These are phyloP conservation scores for Drosophila melanocephala DNA, from an alignment of 2,888 invertebrate species.

Conservation along the genomic window DNA sequence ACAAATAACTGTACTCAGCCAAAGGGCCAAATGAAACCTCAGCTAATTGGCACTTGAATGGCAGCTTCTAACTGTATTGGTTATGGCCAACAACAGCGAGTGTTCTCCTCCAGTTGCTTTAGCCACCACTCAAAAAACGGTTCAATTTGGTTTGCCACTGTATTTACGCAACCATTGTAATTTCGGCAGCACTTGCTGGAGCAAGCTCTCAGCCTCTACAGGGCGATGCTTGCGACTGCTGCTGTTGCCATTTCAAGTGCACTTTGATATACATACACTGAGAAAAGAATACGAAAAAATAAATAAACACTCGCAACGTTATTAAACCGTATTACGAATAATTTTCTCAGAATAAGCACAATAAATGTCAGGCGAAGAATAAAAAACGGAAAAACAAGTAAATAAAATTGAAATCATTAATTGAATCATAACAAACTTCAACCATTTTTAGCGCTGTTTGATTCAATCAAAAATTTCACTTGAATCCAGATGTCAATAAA, in stretches of 20 bases:
- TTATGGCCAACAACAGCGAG: constrained; percentile 30
- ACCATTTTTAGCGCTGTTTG: not conserved
- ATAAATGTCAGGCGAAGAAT: not conserved
- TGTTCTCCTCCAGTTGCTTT: not conserved
- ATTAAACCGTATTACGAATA: not conserved
- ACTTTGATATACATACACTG: not conserved
- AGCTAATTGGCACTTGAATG: constrained; percentile 74
- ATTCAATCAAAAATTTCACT: not conserved
- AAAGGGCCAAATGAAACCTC: constrained; percentile 50
- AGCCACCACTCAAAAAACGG: constrained; percentile 22
- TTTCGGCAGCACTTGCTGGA: constrained; percentile 22
- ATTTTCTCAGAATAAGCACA: not conserved
- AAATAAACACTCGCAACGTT: not conserved
- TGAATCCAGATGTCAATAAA: not conserved
- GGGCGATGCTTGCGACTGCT: constrained; percentile 7
- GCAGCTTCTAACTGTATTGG: constrained; percentile 60
- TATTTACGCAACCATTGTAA: constrained; percentile 54
- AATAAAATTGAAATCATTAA: not conserved
- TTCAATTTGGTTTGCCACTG: constrained; percentile 53
- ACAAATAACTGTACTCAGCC: constrained; percentile 21
- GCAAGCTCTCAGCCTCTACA: not conserved
- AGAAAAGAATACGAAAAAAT: not conserved
- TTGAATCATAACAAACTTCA: not conserved
- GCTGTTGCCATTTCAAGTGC: constrained; percentile 30
- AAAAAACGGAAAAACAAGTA: not conserved